These are phyloP conservation scores for Neostethus bicornis DNA, from an alignment of 2,797 vertebrate species.

Conservation along the genomic window DNA sequence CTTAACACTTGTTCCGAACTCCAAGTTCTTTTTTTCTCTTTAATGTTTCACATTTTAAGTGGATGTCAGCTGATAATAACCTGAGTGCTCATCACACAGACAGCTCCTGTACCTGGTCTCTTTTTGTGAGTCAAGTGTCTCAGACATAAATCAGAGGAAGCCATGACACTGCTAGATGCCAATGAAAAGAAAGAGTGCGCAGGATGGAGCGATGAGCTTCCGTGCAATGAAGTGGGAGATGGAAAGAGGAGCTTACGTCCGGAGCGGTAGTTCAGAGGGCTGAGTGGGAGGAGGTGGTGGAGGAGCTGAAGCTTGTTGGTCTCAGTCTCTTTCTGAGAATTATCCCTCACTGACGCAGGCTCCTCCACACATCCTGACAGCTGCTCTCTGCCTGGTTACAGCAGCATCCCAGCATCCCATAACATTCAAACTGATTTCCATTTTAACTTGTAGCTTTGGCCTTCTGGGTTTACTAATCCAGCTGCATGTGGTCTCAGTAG, in stretches of 20 bases:
- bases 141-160: constrained; percentile 20
- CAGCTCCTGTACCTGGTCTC: background rate
- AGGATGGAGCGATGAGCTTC: constrained; percentile 28
- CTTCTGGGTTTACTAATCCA: constrained; percentile 33
- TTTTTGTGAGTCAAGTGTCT: constrained; percentile 2
- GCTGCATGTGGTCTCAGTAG: constrained; percentile 56
- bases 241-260: constrained; percentile 60
- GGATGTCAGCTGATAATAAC: background rate
- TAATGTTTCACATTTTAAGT: background rate
- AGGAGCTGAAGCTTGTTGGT: constrained; percentile 66
- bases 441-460: constrained; percentile 46
- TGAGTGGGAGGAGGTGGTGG: constrained; percentile 70
- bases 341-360: constrained; percentile 79
- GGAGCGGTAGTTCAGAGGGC: constrained; percentile 63
- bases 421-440: constrained; percentile 72
- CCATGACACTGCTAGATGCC: constrained; percentile 23
- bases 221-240: constrained; percentile 55
- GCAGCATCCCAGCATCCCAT: constrained; percentile 69
- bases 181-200: constrained; percentile 35
- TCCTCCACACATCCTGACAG: constrained; percentile 82
- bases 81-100: background rate
- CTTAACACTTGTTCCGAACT: background rate
- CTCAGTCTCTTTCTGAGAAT: constrained; percentile 74
- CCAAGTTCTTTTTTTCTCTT: background rate
- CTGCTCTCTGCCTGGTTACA: constrained; percentile 79